A percentile compares a stretch with the other conserved stretches of the same genome.
Evolutionary conservation across 2,797 vertebrate species (phyloP).

Genomic region (Manis javanica): DNA sequence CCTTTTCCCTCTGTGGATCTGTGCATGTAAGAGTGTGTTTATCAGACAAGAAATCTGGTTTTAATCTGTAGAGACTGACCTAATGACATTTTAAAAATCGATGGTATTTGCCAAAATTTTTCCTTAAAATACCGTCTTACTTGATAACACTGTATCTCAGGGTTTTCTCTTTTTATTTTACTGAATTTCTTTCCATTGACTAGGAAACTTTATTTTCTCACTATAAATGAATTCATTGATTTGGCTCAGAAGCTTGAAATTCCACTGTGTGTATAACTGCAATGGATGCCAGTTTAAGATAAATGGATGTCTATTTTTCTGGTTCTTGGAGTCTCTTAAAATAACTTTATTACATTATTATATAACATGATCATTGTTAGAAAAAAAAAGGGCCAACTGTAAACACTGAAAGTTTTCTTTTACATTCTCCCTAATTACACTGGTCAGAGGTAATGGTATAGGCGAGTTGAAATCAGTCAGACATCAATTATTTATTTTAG

Average conservation of each 20-base stretch:
- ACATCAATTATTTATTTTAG: background rate
- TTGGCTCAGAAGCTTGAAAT: constrained; percentile 7
- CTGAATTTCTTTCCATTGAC: background rate
- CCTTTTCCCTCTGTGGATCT: background rate
- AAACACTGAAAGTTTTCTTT: background rate
- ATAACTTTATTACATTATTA: background rate
- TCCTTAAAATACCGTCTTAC: background rate
- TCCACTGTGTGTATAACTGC: background rate
- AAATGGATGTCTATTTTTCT: background rate
- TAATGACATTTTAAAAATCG: background rate
- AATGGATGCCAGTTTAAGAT: constrained; percentile 13
- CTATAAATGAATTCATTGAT: constrained; percentile 63
- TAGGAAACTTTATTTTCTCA: constrained; percentile 51
- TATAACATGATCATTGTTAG: background rate
- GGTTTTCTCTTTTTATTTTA: background rate
- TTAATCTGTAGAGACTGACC: background rate
- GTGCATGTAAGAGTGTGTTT: fast-evolving
- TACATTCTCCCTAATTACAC: background rate
- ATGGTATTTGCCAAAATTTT: constrained; percentile 21
- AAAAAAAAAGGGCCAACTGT: background rate
- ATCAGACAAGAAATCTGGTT: background rate
- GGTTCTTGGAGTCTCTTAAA: constrained; percentile 42
- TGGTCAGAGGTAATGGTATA: background rate
- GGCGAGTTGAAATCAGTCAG: background rate
- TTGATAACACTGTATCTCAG: background rate